phyloP scores from a whole-genome alignment of 2,888 invertebrate species.

The Chloromyia formosa region DNA sequence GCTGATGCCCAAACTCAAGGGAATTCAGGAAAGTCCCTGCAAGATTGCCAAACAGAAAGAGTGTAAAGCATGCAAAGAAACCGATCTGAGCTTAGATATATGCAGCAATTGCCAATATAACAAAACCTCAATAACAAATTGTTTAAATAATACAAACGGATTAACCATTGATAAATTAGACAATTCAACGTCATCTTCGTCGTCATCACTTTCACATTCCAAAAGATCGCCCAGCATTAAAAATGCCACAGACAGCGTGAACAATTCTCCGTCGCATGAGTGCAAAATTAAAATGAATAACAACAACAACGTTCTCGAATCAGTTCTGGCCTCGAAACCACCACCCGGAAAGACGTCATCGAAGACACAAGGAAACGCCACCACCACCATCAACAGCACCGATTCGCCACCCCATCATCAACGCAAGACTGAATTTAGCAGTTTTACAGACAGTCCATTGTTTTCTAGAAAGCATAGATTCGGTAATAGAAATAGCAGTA shows the following conservation, averaged over 20 bases:
- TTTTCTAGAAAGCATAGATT: constrained; percentile 64
- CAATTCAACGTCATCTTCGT: constrained; percentile 47
- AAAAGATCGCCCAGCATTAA: constrained; percentile 22
- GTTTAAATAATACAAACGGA: constrained; percentile 38
- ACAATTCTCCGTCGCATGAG: neutral
- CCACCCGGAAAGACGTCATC: constrained; percentile 20
- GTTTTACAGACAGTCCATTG: constrained; percentile 64
- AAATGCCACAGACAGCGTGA: neutral
- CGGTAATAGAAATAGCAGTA: constrained; percentile 53
- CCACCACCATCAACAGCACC: neutral
- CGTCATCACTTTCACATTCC: constrained; percentile 46
- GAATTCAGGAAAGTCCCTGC: constrained; percentile 58
- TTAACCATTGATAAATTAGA: constrained; percentile 33
- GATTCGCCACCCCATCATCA: constrained; percentile 37
- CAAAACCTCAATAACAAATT: constrained; percentile 18
- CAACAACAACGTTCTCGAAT: constrained; percentile 35
- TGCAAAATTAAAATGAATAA: constrained; percentile 39
- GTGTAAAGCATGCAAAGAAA: constrained; percentile 57
- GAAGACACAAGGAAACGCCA: neutral
- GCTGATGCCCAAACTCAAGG: constrained; percentile 58
- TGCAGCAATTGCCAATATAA: constrained; percentile 57
- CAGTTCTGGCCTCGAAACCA: constrained; percentile 19
- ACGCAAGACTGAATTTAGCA: constrained; percentile 62
- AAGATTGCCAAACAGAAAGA: constrained; percentile 54
- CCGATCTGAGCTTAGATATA: constrained; percentile 56